phyloP scores from a whole-genome alignment of 1,140 invertebrate species.

The Pseudomyrmex concolor region DNA sequence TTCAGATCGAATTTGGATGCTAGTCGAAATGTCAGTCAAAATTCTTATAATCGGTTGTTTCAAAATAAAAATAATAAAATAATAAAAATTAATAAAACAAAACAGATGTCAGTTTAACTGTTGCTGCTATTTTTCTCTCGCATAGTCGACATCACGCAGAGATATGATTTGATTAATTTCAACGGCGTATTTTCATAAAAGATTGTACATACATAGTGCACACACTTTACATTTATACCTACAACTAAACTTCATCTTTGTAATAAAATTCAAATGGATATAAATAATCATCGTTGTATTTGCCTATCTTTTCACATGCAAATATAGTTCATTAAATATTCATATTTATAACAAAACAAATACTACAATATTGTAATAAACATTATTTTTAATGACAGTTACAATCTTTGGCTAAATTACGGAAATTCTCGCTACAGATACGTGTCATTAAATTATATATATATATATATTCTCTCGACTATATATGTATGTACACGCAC shows the following conservation, averaged over 20 bases:
- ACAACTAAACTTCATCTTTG: background rate
- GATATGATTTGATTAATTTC: background rate
- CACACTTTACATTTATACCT: background rate
- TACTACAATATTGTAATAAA: slow-evolving; percentile 15
- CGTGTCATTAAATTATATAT: background rate
- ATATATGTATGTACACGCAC: too few species aligned
- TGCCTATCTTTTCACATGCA: background rate
- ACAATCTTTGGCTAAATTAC: slow-evolving; percentile 30
- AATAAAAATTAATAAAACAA: background rate
- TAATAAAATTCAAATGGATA: background rate
- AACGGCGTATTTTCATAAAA: background rate
- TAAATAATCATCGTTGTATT: background rate
- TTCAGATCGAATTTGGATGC: slow-evolving; percentile 18
- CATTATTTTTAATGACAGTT: slow-evolving; percentile 6
- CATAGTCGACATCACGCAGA: too few species aligned
- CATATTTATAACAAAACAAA: too few species aligned
- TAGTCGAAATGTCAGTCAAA: slow-evolving; percentile 16
- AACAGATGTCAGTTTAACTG: background rate
- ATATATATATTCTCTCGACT: too few species aligned
- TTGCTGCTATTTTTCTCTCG: background rate
- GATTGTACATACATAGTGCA: background rate
- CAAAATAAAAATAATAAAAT: background rate
- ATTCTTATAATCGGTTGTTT: background rate
- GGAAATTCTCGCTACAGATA: background rate
- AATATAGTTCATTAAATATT: slow-evolving; percentile 12